phyloP scores from a whole-genome alignment of 2,113 vertebrate species.

The Polypterus senegalus region DNA sequence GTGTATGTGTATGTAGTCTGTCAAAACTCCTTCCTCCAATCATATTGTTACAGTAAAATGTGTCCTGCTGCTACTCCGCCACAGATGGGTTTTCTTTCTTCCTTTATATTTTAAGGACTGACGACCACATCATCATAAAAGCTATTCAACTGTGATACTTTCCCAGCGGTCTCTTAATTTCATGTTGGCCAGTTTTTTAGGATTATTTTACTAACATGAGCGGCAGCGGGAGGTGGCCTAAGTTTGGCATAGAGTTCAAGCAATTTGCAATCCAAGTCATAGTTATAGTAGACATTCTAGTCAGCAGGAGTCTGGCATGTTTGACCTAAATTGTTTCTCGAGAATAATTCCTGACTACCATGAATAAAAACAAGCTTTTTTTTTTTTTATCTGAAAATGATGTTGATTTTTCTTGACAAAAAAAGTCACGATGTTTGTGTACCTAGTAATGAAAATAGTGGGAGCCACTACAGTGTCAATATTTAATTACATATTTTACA shows the following conservation, averaged over 20 bases:
- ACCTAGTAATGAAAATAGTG: no score
- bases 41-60: no score
- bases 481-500: no score
- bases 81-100: no score
- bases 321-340: neutral
- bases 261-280: constrained; percentile 1
- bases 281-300: neutral
- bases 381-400: no score
- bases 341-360: neutral
- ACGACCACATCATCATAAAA: neutral
- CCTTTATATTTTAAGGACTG: neutral
- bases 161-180: neutral
- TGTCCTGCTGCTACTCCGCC: no score
- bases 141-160: neutral
- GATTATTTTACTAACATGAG: constrained; percentile 3
- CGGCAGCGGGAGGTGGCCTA: neutral
- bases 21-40: no score
- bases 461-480: no score
- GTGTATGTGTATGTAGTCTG: no score
- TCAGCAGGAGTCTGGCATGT: neutral
- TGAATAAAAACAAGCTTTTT: no score
- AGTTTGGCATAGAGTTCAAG: neutral
- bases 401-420: no score
- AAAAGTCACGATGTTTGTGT: no score
- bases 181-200: constrained; percentile 5